These are phyloP conservation scores for Wasmannia auropunctata DNA, from an alignment of 1,140 invertebrate genomes.

Conservation along the genomic window DNA sequence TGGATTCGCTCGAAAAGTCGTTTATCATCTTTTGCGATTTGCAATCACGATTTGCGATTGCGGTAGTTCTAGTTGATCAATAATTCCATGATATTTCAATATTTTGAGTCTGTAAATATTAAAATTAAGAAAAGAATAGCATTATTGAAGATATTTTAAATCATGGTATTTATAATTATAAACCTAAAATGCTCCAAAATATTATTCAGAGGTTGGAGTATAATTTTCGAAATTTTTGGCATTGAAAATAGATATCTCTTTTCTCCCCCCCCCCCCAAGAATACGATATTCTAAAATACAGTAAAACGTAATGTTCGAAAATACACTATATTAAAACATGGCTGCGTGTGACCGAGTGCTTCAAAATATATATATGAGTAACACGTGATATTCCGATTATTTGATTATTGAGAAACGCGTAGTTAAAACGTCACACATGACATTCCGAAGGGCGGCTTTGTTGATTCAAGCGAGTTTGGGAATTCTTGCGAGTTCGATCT, in stretches of 20 bases:
- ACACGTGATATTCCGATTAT: neutral
- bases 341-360: neutral
- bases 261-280: too few species aligned
- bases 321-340: neutral
- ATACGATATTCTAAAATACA: neutral
- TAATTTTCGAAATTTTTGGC: neutral
- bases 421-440: neutral
- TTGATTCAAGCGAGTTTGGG: slow-evolving; percentile 68
- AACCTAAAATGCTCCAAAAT: neutral
- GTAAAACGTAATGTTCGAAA: neutral
- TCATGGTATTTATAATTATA: neutral
- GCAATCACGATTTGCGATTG: neutral
- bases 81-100: slow-evolving; percentile 2
- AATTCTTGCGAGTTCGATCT: slow-evolving; percentile 65
- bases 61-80: too few species aligned
- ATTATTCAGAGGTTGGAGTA: neutral
- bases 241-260: neutral
- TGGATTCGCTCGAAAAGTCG: neutral
- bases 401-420: neutral
- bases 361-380: neutral
- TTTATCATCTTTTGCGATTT: neutral
- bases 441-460: slow-evolving; percentile 36
- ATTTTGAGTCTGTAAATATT: neutral
- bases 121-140: neutral
- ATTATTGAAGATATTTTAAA: neutral